Evolutionary conservation across 2,888 invertebrate genomes (phyloP).

Genomic region (Caenorhabditis afra): DNA sequence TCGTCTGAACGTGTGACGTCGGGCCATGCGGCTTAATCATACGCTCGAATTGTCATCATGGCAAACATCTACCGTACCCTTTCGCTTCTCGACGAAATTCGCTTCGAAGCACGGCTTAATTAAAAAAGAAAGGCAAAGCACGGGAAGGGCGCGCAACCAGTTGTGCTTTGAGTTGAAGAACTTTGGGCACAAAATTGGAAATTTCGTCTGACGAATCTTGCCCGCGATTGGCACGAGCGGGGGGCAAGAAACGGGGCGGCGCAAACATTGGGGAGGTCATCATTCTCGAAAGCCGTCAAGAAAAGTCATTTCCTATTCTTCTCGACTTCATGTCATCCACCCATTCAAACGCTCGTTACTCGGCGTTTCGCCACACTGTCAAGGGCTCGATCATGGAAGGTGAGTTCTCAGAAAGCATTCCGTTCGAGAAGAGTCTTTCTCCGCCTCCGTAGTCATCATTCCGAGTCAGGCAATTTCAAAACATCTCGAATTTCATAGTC

Average conservation of each 20-base stretch:
- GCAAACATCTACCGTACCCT: constrained; percentile 49
- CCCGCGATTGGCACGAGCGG: constrained; percentile 1
- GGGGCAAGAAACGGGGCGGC: constrained; percentile 19
- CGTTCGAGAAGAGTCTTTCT: constrained; percentile 10
- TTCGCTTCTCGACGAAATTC: neutral
- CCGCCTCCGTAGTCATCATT: constrained; percentile 1
- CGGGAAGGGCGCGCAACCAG: neutral
- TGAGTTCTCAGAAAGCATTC: constrained; percentile 28
- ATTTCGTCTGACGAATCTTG: constrained; percentile 3
- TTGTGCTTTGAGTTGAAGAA: constrained; percentile 7
- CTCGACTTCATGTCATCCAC: constrained; percentile 20
- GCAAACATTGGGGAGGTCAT: constrained; percentile 37
- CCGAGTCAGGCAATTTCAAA: constrained; percentile 24
- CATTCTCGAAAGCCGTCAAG: constrained; percentile 20
- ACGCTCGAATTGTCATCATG: constrained; percentile 44
- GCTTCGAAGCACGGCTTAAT: constrained; percentile 13
- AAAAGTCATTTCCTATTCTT: constrained; percentile 35
- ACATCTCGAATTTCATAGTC: constrained; percentile 35
- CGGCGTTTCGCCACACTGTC: constrained; percentile 14
- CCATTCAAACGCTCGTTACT: constrained; percentile 11
- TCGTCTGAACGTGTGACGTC: neutral
- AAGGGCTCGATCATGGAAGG: constrained; percentile 40
- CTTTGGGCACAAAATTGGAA: constrained; percentile 46
- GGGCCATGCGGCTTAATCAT: constrained; percentile 19
- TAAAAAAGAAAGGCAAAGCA: constrained; percentile 11